A percentile compares a stretch with the other conserved stretches of the same genome.
phyloP scores from a whole-genome alignment of 2,888 invertebrate genomes.

The Polydesmus complanatus region DNA sequence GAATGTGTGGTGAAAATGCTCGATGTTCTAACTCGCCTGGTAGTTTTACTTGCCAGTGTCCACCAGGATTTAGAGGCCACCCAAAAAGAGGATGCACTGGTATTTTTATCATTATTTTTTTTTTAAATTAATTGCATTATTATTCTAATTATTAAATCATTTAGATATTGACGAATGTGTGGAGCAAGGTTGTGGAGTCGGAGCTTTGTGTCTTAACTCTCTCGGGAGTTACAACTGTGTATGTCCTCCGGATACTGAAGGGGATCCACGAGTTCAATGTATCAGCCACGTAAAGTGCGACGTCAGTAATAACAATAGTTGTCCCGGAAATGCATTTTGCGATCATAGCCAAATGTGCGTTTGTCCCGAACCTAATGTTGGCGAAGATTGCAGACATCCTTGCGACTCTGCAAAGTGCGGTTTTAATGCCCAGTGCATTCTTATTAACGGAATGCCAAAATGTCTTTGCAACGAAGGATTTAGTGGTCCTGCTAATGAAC shows the following conservation, averaged over 20 bases:
- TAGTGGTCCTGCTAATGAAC: slow-evolving; percentile 44
- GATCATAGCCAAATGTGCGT: slow-evolving; percentile 61
- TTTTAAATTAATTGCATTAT: not conserved
- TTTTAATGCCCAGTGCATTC: slow-evolving; percentile 74
- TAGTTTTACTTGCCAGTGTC: slow-evolving; percentile 60
- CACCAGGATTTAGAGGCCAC: slow-evolving; percentile 72
- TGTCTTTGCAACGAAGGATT: slow-evolving; percentile 72
- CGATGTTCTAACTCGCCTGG: slow-evolving; percentile 67
- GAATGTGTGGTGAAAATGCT: slow-evolving; percentile 71
- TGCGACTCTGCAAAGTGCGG: slow-evolving; percentile 74
- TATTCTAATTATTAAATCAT: not conserved
- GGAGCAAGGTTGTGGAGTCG: slow-evolving; percentile 57
- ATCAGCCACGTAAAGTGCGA: slow-evolving; percentile 67
- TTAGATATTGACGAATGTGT: slow-evolving; percentile 70
- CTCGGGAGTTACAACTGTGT: slow-evolving; percentile 63
- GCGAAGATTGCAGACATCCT: slow-evolving; percentile 84
- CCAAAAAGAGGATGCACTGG: slow-evolving; percentile 59
- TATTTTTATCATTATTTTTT: slow-evolving; percentile 22
- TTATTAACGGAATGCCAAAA: slow-evolving; percentile 65
- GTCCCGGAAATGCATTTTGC: slow-evolving; percentile 80
- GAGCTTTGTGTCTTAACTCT: slow-evolving; percentile 63
- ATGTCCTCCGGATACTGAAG: slow-evolving; percentile 71
- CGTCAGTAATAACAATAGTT: slow-evolving; percentile 47
- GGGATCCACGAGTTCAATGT: slow-evolving; percentile 66
- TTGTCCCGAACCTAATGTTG: slow-evolving; percentile 80